These are phyloP conservation scores for Xestia ashworthii DNA, from an alignment of 2,888 invertebrate genomes.

Conservation along the genomic window DNA sequence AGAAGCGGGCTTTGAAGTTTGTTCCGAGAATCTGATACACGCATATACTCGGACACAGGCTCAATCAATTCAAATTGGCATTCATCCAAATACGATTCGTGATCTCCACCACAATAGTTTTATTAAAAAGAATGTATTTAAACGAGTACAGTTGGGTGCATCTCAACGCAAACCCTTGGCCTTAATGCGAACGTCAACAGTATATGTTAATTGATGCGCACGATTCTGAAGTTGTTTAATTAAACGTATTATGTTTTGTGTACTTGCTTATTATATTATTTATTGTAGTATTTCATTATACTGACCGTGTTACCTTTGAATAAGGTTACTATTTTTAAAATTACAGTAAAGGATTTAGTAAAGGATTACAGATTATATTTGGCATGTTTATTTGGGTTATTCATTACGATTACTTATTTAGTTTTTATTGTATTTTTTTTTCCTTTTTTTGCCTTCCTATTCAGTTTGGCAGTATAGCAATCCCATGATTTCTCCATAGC, in stretches of 20 bases:
- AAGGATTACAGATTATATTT: too few species aligned
- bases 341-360: not conserved
- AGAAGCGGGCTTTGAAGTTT: not conserved
- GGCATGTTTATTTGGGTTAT: not conserved
- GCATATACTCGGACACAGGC: not conserved
- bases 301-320: not conserved
- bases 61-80: constrained; percentile 2
- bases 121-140: constrained; percentile 49
- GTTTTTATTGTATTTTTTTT: too few species aligned
- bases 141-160: constrained; percentile 55
- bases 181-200: constrained; percentile 77
- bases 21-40: constrained; percentile 5
- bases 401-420: not conserved
- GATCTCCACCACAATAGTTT: constrained; percentile 43
- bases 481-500: not conserved
- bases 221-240: constrained; percentile 65
- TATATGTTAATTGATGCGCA: constrained; percentile 68
- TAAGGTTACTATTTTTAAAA: not conserved
- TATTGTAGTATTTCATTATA: constrained; percentile 29
- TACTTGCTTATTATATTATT: constrained; percentile 37
- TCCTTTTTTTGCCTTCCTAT: not conserved
- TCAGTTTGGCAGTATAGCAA: not conserved
- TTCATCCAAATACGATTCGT: constrained; percentile 26
- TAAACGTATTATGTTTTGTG: constrained; percentile 55
- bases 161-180: constrained; percentile 74